Evolutionary conservation across 2,888 invertebrate species (phyloP), one percentile per base, ranked within the genome.

Genomic region (Chrysolina oricalcia): DNA sequence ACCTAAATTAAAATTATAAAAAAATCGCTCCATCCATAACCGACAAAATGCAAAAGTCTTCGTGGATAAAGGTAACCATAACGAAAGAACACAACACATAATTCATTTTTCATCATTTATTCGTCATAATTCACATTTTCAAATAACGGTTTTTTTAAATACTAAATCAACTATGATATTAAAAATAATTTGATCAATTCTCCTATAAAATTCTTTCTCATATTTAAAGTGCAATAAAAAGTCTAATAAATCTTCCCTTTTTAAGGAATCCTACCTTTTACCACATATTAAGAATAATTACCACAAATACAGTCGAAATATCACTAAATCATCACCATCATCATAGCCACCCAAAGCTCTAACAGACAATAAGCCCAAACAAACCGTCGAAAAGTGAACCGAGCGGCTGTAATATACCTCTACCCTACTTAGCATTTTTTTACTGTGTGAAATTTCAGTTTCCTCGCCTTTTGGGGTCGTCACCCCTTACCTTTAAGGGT

Each of bases 271-370:
- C 73, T 67, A 75, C 77, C 76, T 78, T 81, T 87, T 86, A 87
- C 88, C 88, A 84, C 87, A 87, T 85, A 88, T 88, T 87, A 87
- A 86, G 85, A 84, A 82, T 83, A 84, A 85, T 85, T 86, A 86
- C 87, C 87, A 84, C 87, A 87, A 87, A 87, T 86, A 84, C 79
- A 86, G 84, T 82, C 71, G 80, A 79, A 83, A 81, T 80, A 81
- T 77, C 77, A 78, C 78, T 84, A 85, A 84, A 84, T 84, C 83
- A 83, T 83, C 80, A 81, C 80, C 78, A 50, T 66, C 63, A 67
- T 27, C 4, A 35, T 73, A 79, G 68, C 50, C 48, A 41, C 40
- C 72, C 81, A 79, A 64, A 40, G 41, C 10, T 41, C 10, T 53
- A 75, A 40, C 73, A 48, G 56, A 70, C 70, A 69, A 46, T 43